Percentiles rank a stretch among this genome's conserved stretches.
Evolutionary conservation across 2,113 vertebrate species (phyloP).

Genomic region (Perca fluviatilis): DNA sequence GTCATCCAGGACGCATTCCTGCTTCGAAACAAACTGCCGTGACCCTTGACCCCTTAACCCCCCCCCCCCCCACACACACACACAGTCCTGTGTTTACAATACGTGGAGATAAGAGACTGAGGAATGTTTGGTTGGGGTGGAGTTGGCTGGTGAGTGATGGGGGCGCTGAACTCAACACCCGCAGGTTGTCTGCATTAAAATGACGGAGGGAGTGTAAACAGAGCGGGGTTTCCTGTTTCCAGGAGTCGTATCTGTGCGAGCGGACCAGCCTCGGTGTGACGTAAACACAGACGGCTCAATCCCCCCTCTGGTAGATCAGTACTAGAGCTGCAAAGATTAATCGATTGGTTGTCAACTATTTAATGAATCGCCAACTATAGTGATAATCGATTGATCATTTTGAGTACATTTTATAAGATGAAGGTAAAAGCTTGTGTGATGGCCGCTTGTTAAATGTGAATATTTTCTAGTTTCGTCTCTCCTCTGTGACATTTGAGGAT

Average conservation of each 20-base stretch:
- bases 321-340: too few species aligned
- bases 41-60: conserved; percentile 58
- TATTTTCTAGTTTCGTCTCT: too few species aligned
- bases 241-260: conserved; percentile 29
- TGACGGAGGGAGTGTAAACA: conserved; percentile 53
- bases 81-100: conserved; percentile 70
- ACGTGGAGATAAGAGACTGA: conserved; percentile 74
- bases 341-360: too few species aligned
- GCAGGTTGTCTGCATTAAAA: conserved; percentile 43
- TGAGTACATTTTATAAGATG: too few species aligned
- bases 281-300: background rate
- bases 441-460: too few species aligned
- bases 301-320: background rate
- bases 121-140: conserved; percentile 70
- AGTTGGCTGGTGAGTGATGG: conserved; percentile 64
- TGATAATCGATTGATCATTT: too few species aligned
- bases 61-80: too few species aligned
- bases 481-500: too few species aligned
- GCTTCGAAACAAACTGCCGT: conserved; percentile 47
- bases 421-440: too few species aligned
- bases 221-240: conserved; percentile 50
- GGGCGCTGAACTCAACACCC: conserved; percentile 20
- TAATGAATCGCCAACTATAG: too few species aligned
- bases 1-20: conserved; percentile 62
- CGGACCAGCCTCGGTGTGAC: background rate